These are phyloP conservation scores for Hymenopus coronatus DNA, from an alignment of 2,888 invertebrate species.

Conservation along the genomic window DNA sequence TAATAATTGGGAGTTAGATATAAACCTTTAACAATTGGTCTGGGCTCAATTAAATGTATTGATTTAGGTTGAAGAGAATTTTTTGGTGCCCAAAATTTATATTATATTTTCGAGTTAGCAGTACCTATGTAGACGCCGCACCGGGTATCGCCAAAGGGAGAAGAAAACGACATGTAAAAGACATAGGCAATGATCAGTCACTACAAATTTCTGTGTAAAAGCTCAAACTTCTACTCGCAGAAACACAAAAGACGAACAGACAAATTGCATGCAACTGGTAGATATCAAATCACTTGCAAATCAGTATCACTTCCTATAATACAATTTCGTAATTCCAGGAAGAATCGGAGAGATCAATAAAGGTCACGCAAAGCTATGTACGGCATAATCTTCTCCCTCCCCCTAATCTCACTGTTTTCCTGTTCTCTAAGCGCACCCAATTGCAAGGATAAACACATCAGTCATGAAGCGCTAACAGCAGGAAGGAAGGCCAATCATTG, in stretches of 20 bases:
- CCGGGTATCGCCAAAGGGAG: too few relatives aligned
- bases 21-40: too few relatives aligned
- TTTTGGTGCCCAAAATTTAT: too few relatives aligned
- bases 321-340: background rate
- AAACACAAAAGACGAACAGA: background rate
- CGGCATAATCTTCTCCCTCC: background rate
- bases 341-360: background rate
- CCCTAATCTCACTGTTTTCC: background rate
- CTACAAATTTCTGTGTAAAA: too few relatives aligned
- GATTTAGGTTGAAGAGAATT: too few relatives aligned
- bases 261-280: background rate
- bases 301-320: background rate
- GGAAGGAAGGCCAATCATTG: background rate
- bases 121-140: too few relatives aligned
- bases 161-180: too few relatives aligned
- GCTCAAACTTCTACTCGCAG: too few relatives aligned
- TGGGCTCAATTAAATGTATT: too few relatives aligned
- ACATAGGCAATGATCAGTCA: too few relatives aligned
- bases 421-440: background rate
- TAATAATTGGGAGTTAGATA: too few relatives aligned
- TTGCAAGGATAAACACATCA: background rate
- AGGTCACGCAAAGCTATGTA: background rate
- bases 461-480: background rate
- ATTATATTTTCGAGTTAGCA: too few relatives aligned
- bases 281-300: background rate